Evolutionary conservation across 2,113 vertebrate species (phyloP).

Genomic region (Urocolius indicus): DNA sequence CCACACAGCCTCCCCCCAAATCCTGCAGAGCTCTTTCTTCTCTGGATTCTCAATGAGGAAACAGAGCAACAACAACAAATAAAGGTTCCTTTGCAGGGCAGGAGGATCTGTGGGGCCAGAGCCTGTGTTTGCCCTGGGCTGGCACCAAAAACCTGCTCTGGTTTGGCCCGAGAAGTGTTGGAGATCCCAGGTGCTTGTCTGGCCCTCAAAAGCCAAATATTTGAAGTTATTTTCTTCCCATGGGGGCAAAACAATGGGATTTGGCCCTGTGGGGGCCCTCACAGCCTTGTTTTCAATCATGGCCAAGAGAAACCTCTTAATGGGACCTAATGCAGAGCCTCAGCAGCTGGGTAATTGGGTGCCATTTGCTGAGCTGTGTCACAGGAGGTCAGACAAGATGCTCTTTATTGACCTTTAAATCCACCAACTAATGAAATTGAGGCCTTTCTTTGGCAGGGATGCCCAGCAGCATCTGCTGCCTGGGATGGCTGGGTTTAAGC

Average conservation of each 20-base stretch:
- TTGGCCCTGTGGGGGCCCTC: rapidly evolving
- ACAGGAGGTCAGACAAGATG: background rate
- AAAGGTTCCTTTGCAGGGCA: background rate
- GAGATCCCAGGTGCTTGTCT: background rate
- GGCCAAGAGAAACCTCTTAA: background rate
- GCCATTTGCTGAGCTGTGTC: background rate
- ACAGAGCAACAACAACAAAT: background rate
- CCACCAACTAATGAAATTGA: background rate
- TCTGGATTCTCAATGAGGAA: background rate
- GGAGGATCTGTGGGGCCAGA: rapidly evolving
- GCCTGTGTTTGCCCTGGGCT: background rate
- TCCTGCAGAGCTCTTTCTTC: background rate
- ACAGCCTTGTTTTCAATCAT: rapidly evolving
- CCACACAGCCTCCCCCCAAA: rapidly evolving
- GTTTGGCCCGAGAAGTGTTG: background rate
- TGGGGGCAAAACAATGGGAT: rapidly evolving
- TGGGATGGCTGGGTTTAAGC: background rate
- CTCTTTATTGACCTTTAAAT: constrained; percentile 17
- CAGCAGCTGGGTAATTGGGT: background rate
- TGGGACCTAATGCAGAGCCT: rapidly evolving
- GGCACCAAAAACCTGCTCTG: rapidly evolving
- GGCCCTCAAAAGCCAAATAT: background rate
- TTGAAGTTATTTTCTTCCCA: background rate
- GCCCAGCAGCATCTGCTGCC: background rate
- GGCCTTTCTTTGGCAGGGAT: background rate